A percentile compares a stretch with the other conserved stretches of the same genome.
Conservation (phyloP, 1,140 invertebrate genomes). For the Orchesella cincta region DNA sequence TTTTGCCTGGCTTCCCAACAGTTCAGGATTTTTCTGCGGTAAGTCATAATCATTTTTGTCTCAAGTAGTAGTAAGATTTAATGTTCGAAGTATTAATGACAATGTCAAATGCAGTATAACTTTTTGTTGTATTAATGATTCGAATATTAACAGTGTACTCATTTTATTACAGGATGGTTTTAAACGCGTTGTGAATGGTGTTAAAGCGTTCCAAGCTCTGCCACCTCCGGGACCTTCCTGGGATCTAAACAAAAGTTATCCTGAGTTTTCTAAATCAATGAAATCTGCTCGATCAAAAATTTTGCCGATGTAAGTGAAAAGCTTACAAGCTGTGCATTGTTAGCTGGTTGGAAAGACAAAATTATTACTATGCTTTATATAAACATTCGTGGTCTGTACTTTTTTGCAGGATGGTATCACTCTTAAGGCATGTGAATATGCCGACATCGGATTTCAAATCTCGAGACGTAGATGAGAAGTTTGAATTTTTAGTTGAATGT, state of each 20-base stretch:
- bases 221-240: slow-evolving; percentile 67
- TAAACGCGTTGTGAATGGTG: slow-evolving; percentile 64
- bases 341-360: background rate
- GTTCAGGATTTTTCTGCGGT: slow-evolving; percentile 36
- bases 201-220: slow-evolving; percentile 68
- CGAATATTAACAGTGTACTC: background rate
- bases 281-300: slow-evolving; percentile 63
- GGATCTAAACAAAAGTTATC: slow-evolving; percentile 70
- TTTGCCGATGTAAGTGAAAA: slow-evolving; percentile 58
- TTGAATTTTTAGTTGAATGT: slow-evolving; percentile 71
- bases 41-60: background rate
- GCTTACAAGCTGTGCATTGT: background rate
- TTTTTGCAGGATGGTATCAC: slow-evolving; percentile 56
- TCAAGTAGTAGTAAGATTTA: background rate
- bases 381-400: background rate
- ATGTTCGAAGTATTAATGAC: background rate
- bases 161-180: slow-evolving; percentile 59
- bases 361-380: background rate
- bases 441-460: slow-evolving; percentile 62
- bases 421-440: slow-evolving; percentile 65
- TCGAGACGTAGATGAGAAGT: slow-evolving; percentile 68
- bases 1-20: slow-evolving; percentile 14
- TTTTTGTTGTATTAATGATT: background rate
- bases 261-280: slow-evolving; percentile 67
- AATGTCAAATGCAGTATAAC: background rate